Evolutionary conservation across 2,113 vertebrate species (phyloP), one percentile per base, ranked within the genome.

Genomic region (Rynchops niger): DNA sequence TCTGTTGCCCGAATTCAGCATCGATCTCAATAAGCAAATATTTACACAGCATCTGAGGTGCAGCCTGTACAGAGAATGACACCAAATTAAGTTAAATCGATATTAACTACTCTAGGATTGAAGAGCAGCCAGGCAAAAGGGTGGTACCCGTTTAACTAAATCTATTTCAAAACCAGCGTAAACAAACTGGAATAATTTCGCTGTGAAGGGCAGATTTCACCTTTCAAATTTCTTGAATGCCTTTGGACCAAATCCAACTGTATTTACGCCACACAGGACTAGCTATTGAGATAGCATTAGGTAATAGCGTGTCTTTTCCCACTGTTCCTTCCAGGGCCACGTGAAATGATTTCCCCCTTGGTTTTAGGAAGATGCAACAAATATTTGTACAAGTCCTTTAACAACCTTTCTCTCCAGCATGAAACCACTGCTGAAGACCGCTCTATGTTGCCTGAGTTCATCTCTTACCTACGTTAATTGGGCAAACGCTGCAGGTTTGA

Each of bases 1-100:
- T 4, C 3, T 40, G 26, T 66, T 84, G 58, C 45, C 77, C 2
- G 2, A 88, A 95, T 84, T 79, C 67, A 52, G 73, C 77, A 84
- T 45, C 62, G 45, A 61, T 94, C 88, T 95, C 62, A 79, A 56
- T n/a, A 85, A 56, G 58, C 70, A 96, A 95, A 95, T 95, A 95
- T 93, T 90, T 93, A 78, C 47, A 62, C 76, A 82, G 65, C 49
- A 72, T 85, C 66, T 2, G 4, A 77, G 81, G 52, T 79, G 66
- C 70, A 80, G 78, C 61, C 73, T 62, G 65, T 62, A 72, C 62
- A 87, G 49, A 82, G 53, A 87, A 73, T 69, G 70, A 65, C 34
- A 87, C 17, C 73, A 91, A 84, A 77, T 95, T 90, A 77, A 69
- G 56, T 49, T 73, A 86, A 88, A 95, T 93, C 3, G 9, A 43